Percentiles rank a stretch among this genome's conserved stretches.
phyloP scores from a whole-genome alignment of 64 coral and sea anemone species.

The Montipora efflorescens region DNA sequence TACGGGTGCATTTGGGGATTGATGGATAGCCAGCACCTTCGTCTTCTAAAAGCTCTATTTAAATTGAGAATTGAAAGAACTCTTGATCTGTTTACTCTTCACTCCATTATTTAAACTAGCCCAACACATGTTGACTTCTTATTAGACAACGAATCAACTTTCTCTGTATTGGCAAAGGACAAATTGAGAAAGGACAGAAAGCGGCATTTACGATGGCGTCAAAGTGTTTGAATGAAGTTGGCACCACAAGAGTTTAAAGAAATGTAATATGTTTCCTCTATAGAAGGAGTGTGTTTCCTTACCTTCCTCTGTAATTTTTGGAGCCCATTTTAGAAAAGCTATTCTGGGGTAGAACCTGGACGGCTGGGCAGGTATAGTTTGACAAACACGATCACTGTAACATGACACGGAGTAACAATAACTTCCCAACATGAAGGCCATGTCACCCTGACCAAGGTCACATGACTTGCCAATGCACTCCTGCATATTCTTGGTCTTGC shows the following conservation, averaged over 20 bases:
- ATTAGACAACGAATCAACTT: too few species aligned
- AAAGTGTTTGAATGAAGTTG: too few species aligned
- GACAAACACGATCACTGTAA: conserved; percentile 83
- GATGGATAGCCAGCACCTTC: conserved; percentile 67
- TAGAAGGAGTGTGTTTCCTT: background rate
- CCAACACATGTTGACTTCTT: too few species aligned
- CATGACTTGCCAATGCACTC: conserved; percentile 98
- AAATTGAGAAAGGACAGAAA: too few species aligned
- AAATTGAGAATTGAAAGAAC: background rate
- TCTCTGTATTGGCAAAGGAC: too few species aligned
- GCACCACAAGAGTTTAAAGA: too few species aligned
- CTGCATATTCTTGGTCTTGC: conserved; percentile 94
- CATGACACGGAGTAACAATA: conserved; percentile 88
- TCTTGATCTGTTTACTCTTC: too few species aligned
- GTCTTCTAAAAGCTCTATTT: conserved; percentile 77
- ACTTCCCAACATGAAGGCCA: conserved; percentile 92
- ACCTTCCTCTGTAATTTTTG: conserved; percentile 98
- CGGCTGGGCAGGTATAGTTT: conserved; percentile 93
- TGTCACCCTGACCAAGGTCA: conserved; percentile 85
- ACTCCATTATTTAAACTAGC: too few species aligned
- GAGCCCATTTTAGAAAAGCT: conserved; percentile 96
- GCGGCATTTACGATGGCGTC: too few species aligned
- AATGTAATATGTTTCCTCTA: background rate
- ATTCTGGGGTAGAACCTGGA: conserved; percentile 80
- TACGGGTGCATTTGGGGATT: conserved; percentile 93